Evolutionary conservation across 2,113 vertebrate species (phyloP).

Genomic region (Agapornis roseicollis): DNA sequence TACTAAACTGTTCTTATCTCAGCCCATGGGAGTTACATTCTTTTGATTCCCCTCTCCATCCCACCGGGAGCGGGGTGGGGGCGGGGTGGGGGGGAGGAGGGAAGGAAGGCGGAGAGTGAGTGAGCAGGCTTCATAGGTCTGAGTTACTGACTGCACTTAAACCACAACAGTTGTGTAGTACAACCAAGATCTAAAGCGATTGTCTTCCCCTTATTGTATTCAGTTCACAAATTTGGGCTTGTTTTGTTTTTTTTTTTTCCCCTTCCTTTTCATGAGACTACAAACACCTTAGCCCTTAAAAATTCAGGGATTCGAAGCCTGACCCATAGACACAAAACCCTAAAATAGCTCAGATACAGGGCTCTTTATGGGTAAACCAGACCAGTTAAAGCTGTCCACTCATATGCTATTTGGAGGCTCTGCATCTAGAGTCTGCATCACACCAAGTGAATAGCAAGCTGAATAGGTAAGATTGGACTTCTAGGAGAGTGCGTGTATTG

Average conservation of each 20-base stretch:
- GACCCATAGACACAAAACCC: background rate
- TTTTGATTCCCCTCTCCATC: too few species aligned
- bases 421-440: background rate
- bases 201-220: background rate
- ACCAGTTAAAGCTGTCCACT: background rate
- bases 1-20: too few species aligned
- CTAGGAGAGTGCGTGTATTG: background rate
- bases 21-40: too few species aligned
- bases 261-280: background rate
- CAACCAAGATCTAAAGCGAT: background rate
- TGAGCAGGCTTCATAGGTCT: too few species aligned
- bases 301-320: background rate
- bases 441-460: background rate
- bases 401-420: background rate
- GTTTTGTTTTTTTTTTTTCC: background rate
- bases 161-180: background rate
- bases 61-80: too few species aligned
- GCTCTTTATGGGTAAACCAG: background rate
- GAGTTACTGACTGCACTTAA: too few species aligned
- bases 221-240: background rate
- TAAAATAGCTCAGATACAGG: background rate
- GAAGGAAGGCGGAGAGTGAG: too few species aligned
- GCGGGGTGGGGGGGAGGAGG: too few species aligned
- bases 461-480: background rate
- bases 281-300: background rate